These are phyloP conservation scores for Parauchenoglanis ngamensis DNA, from an alignment of 2,797 vertebrate species.

Conservation along the genomic window DNA sequence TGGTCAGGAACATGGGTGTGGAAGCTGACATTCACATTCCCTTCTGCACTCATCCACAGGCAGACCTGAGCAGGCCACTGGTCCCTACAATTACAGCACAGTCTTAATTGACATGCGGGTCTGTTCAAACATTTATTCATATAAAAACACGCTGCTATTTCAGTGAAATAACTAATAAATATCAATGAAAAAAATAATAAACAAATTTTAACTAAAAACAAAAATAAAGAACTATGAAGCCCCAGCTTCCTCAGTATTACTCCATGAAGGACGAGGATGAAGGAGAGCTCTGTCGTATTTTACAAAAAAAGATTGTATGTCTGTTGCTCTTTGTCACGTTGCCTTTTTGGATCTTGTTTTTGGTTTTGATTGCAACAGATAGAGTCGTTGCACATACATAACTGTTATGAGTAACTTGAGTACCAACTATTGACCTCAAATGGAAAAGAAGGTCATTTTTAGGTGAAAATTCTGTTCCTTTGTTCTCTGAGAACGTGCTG, in stretches of 20 bases:
- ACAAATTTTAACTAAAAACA: background rate
- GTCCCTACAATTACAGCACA: background rate
- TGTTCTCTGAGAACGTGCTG: background rate
- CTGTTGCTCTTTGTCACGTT: background rate
- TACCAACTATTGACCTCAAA: background rate
- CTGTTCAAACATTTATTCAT: background rate
- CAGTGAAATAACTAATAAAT: background rate
- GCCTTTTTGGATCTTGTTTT: background rate
- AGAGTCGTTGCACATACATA: background rate
- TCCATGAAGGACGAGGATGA: background rate
- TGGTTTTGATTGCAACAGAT: background rate
- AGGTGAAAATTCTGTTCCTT: too few relatives aligned
- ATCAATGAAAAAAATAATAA: background rate
- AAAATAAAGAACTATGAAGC: background rate
- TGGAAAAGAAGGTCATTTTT: background rate
- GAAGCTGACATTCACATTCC: slow-evolving; percentile 72
- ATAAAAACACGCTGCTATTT: background rate
- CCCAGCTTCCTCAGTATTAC: background rate
- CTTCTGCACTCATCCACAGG: slow-evolving; percentile 46
- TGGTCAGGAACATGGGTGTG: slow-evolving; percentile 73
- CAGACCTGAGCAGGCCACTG: background rate
- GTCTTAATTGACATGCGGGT: background rate
- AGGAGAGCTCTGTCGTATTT: background rate
- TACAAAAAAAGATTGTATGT: background rate
- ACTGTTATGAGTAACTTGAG: background rate